Evolutionary conservation across 2,797 vertebrate genomes (phyloP), one percentile per base, ranked within the genome.

Genomic region (Tenualosa thibaudeaui): DNA sequence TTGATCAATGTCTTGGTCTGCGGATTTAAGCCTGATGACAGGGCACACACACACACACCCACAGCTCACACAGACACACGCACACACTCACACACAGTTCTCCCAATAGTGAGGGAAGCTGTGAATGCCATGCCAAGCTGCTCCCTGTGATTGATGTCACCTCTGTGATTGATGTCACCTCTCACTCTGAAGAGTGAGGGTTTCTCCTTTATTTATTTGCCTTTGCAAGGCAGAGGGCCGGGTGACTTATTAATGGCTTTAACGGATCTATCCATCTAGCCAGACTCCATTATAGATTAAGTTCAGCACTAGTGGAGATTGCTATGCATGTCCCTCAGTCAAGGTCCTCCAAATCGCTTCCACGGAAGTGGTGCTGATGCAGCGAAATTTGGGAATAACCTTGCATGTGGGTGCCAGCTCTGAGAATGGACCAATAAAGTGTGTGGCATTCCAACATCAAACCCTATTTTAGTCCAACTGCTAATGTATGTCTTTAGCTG

Each of bases 271-370:
- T 85, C 84, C 89, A 91, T 85, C 84, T 40, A 78, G 92, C 93
- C 91, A 91, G 90, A 91, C 90, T 92, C 91, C 94, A 94, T 94
- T 94, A 94, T 91, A 85, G 87, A 91, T 93, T 93, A 89, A 90
- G 89, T 91, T 92, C 94, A 93, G 93, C 94, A 92, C 89, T 46
- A 81, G 65, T 37, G n/a, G 62, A 87, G 83, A 87, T 89, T 86
- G 83, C 86, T 85, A 89, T 87, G 88, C 85, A 87, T 84, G 62
- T 81, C 62, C 82, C 81, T 82, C 54, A 62, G 86, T 83, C 81
- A 89, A 83, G 83, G 84, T 87, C 62, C 84, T 85, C 62, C 85
- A 24, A 22, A 40, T 54, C 85, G 17, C 93, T 91, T 75, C 56
- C 40, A 26, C 86, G 26, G 86, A 68, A 56, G 60, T 83, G 88